These are phyloP conservation scores for Pachycephala philippinensis DNA, from an alignment of 2,113 vertebrate genomes.

Conservation along the genomic window DNA sequence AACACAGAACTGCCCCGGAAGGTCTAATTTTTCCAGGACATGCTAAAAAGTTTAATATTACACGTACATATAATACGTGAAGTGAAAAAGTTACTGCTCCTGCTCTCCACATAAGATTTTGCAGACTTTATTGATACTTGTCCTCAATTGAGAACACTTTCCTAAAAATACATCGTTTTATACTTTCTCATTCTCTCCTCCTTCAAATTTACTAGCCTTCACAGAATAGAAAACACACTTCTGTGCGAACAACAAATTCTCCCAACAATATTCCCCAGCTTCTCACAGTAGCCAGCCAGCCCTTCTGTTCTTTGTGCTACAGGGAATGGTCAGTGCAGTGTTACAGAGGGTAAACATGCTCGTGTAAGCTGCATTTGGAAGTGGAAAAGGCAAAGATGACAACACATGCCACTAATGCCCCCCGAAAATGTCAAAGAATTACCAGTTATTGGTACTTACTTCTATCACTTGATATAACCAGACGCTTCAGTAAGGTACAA, in stretches of 20 bases:
- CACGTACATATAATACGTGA: background rate
- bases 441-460: background rate
- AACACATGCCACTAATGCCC: background rate
- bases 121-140: background rate
- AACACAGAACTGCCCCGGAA: background rate
- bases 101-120: background rate
- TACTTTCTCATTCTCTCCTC: background rate
- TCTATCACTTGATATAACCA: background rate
- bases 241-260: background rate
- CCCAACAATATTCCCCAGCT: background rate
- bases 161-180: fast-evolving
- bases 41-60: background rate
- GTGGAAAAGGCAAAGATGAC: background rate
- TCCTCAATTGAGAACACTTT: background rate
- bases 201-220: background rate
- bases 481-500: background rate
- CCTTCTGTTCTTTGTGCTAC: background rate
- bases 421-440: background rate
- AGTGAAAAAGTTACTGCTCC: background rate
- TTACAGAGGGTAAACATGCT: background rate
- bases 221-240: background rate
- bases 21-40: background rate
- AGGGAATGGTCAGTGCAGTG: background rate
- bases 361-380: background rate
- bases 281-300: background rate